Conservation (phyloP, 2,113 vertebrate species). For the Lucifuga dentata region DNA sequence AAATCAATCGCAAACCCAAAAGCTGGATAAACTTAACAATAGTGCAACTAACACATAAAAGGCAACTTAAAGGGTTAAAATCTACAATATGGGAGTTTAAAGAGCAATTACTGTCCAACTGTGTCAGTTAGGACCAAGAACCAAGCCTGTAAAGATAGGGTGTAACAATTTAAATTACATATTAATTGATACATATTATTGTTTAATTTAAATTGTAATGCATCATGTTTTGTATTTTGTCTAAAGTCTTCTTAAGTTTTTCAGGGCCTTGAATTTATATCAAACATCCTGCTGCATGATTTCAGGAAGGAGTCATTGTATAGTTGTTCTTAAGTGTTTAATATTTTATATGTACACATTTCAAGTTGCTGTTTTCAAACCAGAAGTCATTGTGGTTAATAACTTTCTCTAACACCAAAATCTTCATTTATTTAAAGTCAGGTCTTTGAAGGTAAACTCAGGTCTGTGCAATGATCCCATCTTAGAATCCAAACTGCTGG, state of each 20-base stretch:
- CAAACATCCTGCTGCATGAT: no score
- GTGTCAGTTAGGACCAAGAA: no score
- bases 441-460: no score
- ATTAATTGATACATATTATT: no score
- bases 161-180: no score
- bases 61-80: neutral
- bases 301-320: neutral
- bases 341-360: slow-evolving; percentile 15
- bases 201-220: no score
- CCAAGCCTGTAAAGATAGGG: no score
- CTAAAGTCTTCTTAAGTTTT: no score
- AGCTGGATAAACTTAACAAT: neutral
- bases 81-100: neutral
- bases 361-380: slow-evolving; percentile 38
- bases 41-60: neutral
- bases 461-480: slow-evolving; percentile 3
- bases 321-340: slow-evolving; percentile 11
- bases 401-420: slow-evolving; percentile 29
- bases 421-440: slow-evolving; percentile 5
- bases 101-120: neutral
- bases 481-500: slow-evolving; percentile 1
- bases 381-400: slow-evolving; percentile 12
- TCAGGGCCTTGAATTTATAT: no score
- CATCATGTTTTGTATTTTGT: no score
- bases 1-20: slow-evolving; percentile 8